Evolutionary conservation across 2,888 invertebrate genomes (phyloP).

Genomic region (Molorchus minor): DNA sequence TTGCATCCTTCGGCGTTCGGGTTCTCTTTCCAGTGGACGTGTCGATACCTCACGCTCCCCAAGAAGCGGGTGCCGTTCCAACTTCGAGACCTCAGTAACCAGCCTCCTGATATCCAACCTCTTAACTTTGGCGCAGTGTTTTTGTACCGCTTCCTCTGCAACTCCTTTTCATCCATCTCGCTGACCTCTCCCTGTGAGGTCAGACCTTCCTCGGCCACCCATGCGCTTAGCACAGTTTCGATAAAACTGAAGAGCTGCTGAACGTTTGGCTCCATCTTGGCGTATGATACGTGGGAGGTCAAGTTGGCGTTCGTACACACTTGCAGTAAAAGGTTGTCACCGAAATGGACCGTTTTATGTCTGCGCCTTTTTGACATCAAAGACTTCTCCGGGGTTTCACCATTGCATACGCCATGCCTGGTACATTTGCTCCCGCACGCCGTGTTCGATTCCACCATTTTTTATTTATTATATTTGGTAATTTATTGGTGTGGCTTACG

Average conservation of each 20-base stretch:
- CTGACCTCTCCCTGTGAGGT: conserved; percentile 79
- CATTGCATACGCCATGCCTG: conserved; percentile 54
- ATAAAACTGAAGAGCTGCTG: conserved; percentile 85
- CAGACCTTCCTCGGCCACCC: conserved; percentile 79
- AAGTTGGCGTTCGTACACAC: conserved; percentile 76
- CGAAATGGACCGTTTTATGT: conserved; percentile 82
- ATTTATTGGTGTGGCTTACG: conserved; percentile 28
- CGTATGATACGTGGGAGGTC: conserved; percentile 64
- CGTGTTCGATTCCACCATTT: conserved; percentile 62
- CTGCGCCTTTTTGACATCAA: conserved; percentile 73
- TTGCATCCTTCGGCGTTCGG: conserved; percentile 90
- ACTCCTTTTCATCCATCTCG: conserved; percentile 75
- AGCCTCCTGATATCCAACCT: conserved; percentile 75
- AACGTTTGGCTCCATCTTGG: conserved; percentile 77
- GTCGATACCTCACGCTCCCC: conserved; percentile 76
- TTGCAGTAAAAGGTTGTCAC: conserved; percentile 78
- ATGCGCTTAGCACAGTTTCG: conserved; percentile 80
- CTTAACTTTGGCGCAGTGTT: conserved; percentile 72
- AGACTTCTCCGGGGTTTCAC: conserved; percentile 59
- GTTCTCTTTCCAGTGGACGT: conserved; percentile 86
- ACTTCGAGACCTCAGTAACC: conserved; percentile 75
- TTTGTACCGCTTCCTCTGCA: conserved; percentile 67
- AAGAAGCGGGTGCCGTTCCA: conserved; percentile 73
- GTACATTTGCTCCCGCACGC: conserved; percentile 58
- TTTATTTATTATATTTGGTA: conserved; percentile 18